phyloP scores from a whole-genome alignment of 2,113 vertebrate genomes.

The Lophura nycthemera region DNA sequence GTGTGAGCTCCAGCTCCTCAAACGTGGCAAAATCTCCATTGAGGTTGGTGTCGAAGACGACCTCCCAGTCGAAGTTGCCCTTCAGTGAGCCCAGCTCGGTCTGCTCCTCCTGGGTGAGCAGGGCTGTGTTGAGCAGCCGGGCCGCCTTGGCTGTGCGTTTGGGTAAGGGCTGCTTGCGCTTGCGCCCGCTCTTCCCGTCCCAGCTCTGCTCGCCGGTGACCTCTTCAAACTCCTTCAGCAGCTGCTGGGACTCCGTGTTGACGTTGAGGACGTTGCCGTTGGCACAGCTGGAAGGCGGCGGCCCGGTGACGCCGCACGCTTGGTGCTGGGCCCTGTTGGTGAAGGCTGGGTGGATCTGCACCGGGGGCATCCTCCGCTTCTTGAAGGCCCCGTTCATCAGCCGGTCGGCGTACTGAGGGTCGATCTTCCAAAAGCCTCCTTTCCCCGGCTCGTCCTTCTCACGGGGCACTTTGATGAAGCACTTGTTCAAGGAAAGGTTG shows the following conservation, averaged over 20 bases:
- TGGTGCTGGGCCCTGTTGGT: slow-evolving; percentile 65
- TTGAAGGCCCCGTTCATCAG: slow-evolving; percentile 90
- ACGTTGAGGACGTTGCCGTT: slow-evolving; percentile 55
- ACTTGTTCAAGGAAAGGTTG: slow-evolving; percentile 98
- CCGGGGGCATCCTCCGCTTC: slow-evolving; percentile 85
- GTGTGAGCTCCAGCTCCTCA: slow-evolving; percentile 81
- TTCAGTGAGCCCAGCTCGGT: slow-evolving; percentile 88
- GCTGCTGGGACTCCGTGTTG: slow-evolving; percentile 83
- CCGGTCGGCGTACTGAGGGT: slow-evolving; percentile 90
- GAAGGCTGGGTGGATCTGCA: slow-evolving; percentile 88
- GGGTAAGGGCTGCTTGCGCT: slow-evolving; percentile 82
- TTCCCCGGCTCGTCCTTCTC: slow-evolving; percentile 96
- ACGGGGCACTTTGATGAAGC: slow-evolving; percentile 96
- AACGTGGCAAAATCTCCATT: slow-evolving; percentile 81
- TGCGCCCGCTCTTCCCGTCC: slow-evolving; percentile 77
- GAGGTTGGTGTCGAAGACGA: slow-evolving; percentile 86
- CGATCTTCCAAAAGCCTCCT: slow-evolving; percentile 96
- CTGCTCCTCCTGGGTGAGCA: slow-evolving; percentile 86
- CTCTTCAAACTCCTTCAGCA: slow-evolving; percentile 89
- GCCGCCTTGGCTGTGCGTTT: slow-evolving; percentile 75
- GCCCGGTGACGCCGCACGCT: not conserved
- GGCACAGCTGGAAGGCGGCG: not conserved
- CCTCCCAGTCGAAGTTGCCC: slow-evolving; percentile 95
- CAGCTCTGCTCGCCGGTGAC: slow-evolving; percentile 80
- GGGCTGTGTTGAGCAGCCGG: slow-evolving; percentile 79